A percentile compares a stretch with the other conserved stretches of the same genome.
Conservation (phyloP, 2,113 vertebrate genomes). For the Todiramphus chloris region DNA sequence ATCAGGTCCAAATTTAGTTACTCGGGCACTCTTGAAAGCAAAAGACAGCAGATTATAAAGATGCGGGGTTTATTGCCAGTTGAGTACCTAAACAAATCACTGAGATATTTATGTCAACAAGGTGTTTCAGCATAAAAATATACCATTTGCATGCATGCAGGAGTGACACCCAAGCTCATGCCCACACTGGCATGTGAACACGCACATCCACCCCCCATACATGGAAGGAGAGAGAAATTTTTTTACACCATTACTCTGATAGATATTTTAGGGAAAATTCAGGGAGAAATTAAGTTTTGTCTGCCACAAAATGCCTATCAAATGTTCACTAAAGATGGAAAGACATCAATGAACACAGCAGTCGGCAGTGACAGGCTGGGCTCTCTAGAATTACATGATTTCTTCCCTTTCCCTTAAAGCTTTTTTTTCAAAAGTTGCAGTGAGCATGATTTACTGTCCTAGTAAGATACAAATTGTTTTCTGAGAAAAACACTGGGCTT, state of each 20-base stretch:
- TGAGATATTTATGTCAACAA: not conserved
- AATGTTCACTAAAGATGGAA: not conserved
- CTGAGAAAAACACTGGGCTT: not conserved
- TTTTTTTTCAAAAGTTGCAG: not conserved
- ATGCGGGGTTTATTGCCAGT: not conserved
- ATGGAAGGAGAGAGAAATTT: not conserved
- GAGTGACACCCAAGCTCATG: not conserved
- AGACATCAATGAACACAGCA: not conserved
- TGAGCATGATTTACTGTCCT: conserved; percentile 7
- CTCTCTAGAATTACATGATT: not conserved
- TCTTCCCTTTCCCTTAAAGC: not conserved
- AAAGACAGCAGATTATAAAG: not conserved
- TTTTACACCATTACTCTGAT: not conserved
- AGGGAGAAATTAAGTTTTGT: not conserved
- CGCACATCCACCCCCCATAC: too few species aligned
- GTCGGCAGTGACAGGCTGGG: not conserved
- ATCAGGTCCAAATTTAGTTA: not conserved
- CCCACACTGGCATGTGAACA: rapidly evolving
- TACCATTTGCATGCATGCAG: not conserved
- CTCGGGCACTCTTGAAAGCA: not conserved
- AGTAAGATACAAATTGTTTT: conserved; percentile 14
- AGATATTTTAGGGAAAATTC: not conserved
- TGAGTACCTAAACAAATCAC: not conserved
- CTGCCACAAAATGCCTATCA: not conserved
- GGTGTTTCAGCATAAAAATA: not conserved